Percentiles rank a stretch among this genome's conserved stretches.
Evolutionary conservation across 2,888 invertebrate species (phyloP).

Genomic region (Caenorhabditis virilis): DNA sequence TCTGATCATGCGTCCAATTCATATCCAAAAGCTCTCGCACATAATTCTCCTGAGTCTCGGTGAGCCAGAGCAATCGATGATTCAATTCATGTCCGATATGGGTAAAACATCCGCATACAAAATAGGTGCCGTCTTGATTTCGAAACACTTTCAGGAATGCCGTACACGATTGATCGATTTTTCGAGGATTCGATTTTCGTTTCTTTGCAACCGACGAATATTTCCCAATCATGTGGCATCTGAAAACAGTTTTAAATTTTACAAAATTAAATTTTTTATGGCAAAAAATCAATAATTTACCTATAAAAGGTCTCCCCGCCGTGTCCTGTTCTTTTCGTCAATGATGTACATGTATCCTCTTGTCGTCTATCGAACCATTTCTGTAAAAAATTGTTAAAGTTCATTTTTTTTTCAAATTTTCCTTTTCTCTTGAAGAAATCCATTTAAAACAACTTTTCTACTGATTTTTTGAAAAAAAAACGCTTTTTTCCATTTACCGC

Average conservation of each 20-base stretch:
- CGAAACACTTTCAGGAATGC: constrained; percentile 25
- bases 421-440: no score
- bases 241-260: neutral
- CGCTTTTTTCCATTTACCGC: no score
- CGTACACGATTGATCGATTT: constrained; percentile 36
- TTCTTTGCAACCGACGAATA: constrained; percentile 33
- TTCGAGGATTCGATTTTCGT: constrained; percentile 31
- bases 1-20: constrained; percentile 22
- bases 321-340: constrained; percentile 38
- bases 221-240: constrained; percentile 26
- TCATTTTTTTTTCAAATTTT: no score
- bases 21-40: constrained; percentile 27
- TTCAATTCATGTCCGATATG: constrained; percentile 38
- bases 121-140: constrained; percentile 5
- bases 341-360: constrained; percentile 33
- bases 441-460: no score
- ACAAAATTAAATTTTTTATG: no score
- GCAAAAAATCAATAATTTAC: constrained; percentile 12
- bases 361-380: constrained; percentile 39
- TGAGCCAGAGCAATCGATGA: constrained; percentile 32
- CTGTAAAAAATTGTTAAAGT: neutral
- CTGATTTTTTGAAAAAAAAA: no score
- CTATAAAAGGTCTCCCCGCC: constrained; percentile 35
- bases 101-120: constrained; percentile 27
- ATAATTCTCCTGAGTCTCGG: constrained; percentile 35